Base-by-base conservation (phyloP, 2,888 invertebrate genomes). In the Aplocera efformata region DNA sequence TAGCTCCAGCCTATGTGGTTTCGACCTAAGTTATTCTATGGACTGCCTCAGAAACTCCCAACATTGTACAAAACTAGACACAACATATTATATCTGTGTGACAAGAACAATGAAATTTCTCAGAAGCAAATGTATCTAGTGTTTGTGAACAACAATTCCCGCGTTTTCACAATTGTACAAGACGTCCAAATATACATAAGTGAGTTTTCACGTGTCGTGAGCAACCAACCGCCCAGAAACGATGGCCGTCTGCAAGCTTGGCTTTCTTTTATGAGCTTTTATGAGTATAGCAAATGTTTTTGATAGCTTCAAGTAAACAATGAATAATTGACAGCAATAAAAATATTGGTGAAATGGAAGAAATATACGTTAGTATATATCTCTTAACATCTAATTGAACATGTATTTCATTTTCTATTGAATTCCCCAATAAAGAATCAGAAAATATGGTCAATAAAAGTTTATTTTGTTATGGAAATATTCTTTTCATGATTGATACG, bases 181-280 rank as follows among this genome's bases (percentile, higher is more conserved):
- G 31, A 34, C 39, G 32, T 36, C 37, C 6, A 27, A 34, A 38
- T 42, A 27, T 37, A 34, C 41, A 33, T 47, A 42, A 35, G 27
- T 31, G 29, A 42, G 28, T 50, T 58, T 58, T 63, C 54, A 61
- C 52, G 61, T 64, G 46, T 58, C 53, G 48, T 33, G 40, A 50
- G 54, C 55, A 52, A 28, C 44, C 48, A 59, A 59, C 53, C 45
- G 48, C 46, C 53, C 48, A 58, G 59, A 68, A 63, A 61, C 43
- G 9, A 39, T 39, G 35, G 30, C 35, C 28, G 35, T 35, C 30
- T 30, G 17, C 22, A 6, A 11, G 10, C 42, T 38, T 9, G 28
- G 31, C 24, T 39, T 39, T 28, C 38, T 35, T 34, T 35, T 34
- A 30, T 29, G 21, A 21, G 31, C 27, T 37, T 20, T 25, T 5